Evolutionary conservation across 2,888 invertebrate genomes (phyloP), one percentile per base, ranked within the genome.

Genomic region (Pammene aurita): DNA sequence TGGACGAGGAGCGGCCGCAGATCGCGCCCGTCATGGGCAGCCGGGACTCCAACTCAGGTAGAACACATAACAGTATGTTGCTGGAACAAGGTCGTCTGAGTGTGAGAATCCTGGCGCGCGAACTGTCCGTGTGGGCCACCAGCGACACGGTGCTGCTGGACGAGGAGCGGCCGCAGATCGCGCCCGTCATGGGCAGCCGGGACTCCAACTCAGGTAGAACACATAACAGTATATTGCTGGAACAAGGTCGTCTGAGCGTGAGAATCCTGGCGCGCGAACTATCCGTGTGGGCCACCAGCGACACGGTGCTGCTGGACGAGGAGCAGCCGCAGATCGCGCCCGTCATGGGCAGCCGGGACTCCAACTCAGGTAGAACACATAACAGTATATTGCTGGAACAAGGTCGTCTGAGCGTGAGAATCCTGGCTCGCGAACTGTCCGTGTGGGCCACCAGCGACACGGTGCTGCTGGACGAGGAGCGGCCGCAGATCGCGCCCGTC

Each of bases 11-110:
- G 84, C 90, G 94, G 75, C 95, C 95, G 52, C 93, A 94, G 81
- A 93, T 95, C 60, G 95, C 95, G 13, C 94, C 95, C 10, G 95
- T 95, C 68, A 92, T 95, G 86, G 95, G 95, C 75, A 94, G 94
- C 72, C 89, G 94, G 62, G 94, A 94, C 80, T 94, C 94, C 10
- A 94, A 93, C 74, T 85, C 88, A 78, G 91, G 91, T 91, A 76
- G 41, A n/a, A 7, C 46, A 46, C 11, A 5, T 11, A 10, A 42
- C 14, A 14, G 46, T 14, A 9, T 46, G 6, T 6, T 46, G 46
- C n/a, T 5, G 5, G 46, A 0, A 42, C 10, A n/a, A 2, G n/a
- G 14, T 46, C 46, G 46, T 14, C 9, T 50, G 50, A 50, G 93
- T 78, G 92, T 95, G 78, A 92, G 93, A 62, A 95, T 94, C 78